Evolutionary conservation across 2,113 vertebrate genomes (phyloP).

Genomic region (Diglossa brunneiventris): DNA sequence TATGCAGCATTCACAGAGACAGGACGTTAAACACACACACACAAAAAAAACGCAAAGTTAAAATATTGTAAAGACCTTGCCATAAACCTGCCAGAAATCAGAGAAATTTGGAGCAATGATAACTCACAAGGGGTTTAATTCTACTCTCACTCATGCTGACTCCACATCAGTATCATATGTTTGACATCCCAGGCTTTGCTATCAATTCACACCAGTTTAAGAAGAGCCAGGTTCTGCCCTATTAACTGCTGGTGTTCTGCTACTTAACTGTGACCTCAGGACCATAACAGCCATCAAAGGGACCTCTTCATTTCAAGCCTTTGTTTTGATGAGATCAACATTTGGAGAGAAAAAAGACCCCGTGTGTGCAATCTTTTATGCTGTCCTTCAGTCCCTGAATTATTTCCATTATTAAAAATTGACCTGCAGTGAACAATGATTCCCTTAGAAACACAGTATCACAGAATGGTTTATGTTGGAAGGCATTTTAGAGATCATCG

Average conservation of each 20-base stretch:
- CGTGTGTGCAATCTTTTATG: not conserved
- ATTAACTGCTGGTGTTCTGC: not conserved
- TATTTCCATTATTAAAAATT: not conserved
- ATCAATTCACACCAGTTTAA: not conserved
- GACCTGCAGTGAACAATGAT: not conserved
- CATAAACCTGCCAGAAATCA: constrained; percentile 27
- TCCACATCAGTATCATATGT: not conserved
- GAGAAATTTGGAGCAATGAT: not conserved
- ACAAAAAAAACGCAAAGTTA: not conserved
- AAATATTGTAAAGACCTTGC: constrained; percentile 2
- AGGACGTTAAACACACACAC: constrained; percentile 8
- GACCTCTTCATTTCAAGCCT: not conserved
- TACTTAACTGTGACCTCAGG: not conserved
- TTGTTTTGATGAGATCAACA: not conserved
- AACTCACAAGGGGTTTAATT: constrained; percentile 14
- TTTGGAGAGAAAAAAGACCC: not conserved
- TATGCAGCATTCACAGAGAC: constrained; percentile 1
- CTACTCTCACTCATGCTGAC: not conserved
- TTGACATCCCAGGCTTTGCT: not conserved
- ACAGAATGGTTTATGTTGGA: not conserved
- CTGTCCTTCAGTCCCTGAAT: not conserved
- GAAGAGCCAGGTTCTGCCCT: not conserved
- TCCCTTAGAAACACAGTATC: not conserved
- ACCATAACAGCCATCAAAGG: not conserved
- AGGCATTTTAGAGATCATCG: not conserved